Base-by-base conservation (phyloP, 2,797 vertebrate species). In the Notoglanidium macrostoma region DNA sequence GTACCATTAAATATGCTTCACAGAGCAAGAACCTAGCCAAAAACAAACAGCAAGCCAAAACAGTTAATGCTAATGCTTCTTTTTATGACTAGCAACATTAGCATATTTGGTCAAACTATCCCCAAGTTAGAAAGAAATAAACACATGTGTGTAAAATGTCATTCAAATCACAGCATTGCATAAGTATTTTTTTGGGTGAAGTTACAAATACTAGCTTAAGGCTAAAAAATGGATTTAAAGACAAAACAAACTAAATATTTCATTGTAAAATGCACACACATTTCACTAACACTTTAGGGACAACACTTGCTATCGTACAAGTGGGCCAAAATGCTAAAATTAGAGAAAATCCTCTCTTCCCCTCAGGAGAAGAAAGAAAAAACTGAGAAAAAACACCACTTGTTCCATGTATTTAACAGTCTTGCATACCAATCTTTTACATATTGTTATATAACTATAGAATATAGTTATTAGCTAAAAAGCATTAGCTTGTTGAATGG, bases 171-270 rank as follows among this genome's bases (percentile, higher is more conserved):
- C 35, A 67, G 61, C 0, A 51, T 7, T 67, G 61, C 7, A 29
- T 29, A 83, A 83, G 23, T 51, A 23, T 65, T 54, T 54, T 83
- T 68, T 73, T 73, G 83, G 32, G 32, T 68, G 19, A 68, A 23
- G 46, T 55, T 23, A 72, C 29, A 72, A 35, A 70, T 44, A 35
- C 26, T 35, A 85, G 83, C 76, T 67, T 79, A 54, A 80, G 65
- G 83, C 74, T 67, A 57, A 78, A 82, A 82, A 76, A 76, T 9
- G 2, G 35, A 74, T 74, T 49, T 14, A 9, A 26, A 21, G 61
- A 61, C 70, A n/a, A 61, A 63, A 87, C 15, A 49, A 14, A 49
- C 5, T 82, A 73, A 86, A 74, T 87, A 73, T 81, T 73, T 82
- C 21, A 81, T 32, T 72, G 78, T 29, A 55, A 54, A 74, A 49